Percentiles rank a stretch among this genome's conserved stretches.
Evolutionary conservation across 2,797 vertebrate genomes (phyloP).

Genomic region (Galaxias olidus): DNA sequence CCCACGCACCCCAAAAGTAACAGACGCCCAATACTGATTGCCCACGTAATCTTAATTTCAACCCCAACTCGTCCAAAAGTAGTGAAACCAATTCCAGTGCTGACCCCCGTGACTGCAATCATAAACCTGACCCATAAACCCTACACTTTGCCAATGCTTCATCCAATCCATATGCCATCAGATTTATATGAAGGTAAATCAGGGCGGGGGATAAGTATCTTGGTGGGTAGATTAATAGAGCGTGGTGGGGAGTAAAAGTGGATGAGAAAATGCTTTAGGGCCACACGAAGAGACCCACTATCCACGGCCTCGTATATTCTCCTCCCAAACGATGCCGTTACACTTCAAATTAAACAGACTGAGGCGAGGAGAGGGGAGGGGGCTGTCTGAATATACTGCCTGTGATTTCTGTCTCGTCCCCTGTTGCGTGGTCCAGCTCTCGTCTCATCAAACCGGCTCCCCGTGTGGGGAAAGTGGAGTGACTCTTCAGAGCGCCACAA

Average conservation of each 20-base stretch:
- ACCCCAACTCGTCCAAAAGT: slow-evolving; percentile 14
- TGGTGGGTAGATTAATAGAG: slow-evolving; percentile 69
- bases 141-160: slow-evolving; percentile 59
- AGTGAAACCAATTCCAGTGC: slow-evolving; percentile 36
- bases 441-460: no score
- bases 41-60: background rate
- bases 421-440: background rate
- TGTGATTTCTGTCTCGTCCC: slow-evolving; percentile 3
- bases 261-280: slow-evolving; percentile 66
- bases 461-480: no score
- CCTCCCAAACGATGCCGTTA: slow-evolving; percentile 43
- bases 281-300: slow-evolving; percentile 50
- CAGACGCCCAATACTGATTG: no score
- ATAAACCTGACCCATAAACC: slow-evolving; percentile 70
- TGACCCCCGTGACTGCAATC: slow-evolving; percentile 45
- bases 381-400: slow-evolving; percentile 28
- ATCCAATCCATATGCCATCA: slow-evolving; percentile 72
- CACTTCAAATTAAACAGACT: slow-evolving; percentile 46
- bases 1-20: no score
- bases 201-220: slow-evolving; percentile 65
- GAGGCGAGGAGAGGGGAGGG: slow-evolving; percentile 14
- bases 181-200: slow-evolving; percentile 77
- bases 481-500: no score
- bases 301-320: slow-evolving; percentile 52
- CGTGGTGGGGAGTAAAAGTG: slow-evolving; percentile 59